phyloP scores from a whole-genome alignment of 1,140 invertebrate species.

The Augochlora pura region DNA sequence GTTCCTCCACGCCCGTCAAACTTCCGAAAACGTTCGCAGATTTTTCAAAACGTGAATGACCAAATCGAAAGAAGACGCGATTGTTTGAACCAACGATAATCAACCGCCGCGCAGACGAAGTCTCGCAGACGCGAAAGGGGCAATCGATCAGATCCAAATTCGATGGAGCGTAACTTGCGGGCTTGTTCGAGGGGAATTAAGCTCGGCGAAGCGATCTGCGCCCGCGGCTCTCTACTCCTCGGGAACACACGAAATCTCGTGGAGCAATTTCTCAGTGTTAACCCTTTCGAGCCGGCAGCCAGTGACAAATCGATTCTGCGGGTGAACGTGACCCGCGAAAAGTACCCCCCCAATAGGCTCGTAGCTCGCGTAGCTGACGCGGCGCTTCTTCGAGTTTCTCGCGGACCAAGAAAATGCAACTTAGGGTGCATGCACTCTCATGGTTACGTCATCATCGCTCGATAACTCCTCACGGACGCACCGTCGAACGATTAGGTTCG shows the following conservation, averaged over 20 bases:
- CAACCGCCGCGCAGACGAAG: too few species aligned
- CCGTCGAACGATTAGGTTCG: too few species aligned
- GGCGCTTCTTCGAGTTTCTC: constrained; percentile 1
- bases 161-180: background rate
- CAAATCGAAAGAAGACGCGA: too few species aligned
- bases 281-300: background rate
- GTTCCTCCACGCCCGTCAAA: too few species aligned
- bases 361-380: constrained; percentile 4
- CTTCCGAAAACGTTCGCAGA: too few species aligned
- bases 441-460: background rate
- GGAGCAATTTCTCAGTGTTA: background rate
- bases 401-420: background rate
- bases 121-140: background rate
- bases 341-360: constrained; percentile 6
- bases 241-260: background rate
- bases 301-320: constrained; percentile 54
- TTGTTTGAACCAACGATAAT: too few species aligned
- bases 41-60: too few species aligned
- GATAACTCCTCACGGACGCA: background rate
- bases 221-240: background rate
- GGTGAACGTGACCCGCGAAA: constrained; percentile 52
- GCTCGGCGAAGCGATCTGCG: background rate
- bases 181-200: background rate
- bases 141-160: constrained; percentile 9
- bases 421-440: background rate